These are phyloP conservation scores for Tragulus kanchil DNA, from an alignment of 2,113 vertebrate species.

Conservation along the genomic window DNA sequence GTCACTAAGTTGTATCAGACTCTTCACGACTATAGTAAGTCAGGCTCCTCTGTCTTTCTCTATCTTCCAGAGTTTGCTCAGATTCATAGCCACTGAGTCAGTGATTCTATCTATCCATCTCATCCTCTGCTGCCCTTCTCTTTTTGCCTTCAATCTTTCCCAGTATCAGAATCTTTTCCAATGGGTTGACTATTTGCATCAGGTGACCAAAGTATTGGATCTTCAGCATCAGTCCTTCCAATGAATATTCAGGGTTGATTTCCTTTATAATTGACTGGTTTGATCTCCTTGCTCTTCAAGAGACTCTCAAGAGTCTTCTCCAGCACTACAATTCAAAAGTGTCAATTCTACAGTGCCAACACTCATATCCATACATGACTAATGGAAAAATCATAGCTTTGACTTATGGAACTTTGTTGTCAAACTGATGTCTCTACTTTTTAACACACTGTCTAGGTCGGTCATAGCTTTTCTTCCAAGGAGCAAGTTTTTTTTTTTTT, in stretches of 20 bases:
- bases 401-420: neutral
- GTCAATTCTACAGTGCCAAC: neutral
- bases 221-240: neutral
- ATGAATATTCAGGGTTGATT: neutral
- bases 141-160: neutral
- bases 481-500: neutral
- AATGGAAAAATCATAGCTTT: neutral
- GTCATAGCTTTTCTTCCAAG: neutral
- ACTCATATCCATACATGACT: neutral
- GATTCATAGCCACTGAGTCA: no score
- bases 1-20: no score
- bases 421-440: neutral
- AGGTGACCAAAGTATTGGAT: neutral
- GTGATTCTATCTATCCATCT: no score
- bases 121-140: neutral
- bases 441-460: neutral
- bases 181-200: fast-evolving
- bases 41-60: no score
- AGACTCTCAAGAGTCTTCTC: neutral
- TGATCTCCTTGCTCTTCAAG: neutral
- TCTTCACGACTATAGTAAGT: no score
- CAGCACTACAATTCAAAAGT: neutral
- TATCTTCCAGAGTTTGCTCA: no score
- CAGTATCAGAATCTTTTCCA: neutral
- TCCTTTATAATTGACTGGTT: neutral